Base-by-base conservation (phyloP, 2,113 vertebrate species). In the Peromyscus leucopus region DNA sequence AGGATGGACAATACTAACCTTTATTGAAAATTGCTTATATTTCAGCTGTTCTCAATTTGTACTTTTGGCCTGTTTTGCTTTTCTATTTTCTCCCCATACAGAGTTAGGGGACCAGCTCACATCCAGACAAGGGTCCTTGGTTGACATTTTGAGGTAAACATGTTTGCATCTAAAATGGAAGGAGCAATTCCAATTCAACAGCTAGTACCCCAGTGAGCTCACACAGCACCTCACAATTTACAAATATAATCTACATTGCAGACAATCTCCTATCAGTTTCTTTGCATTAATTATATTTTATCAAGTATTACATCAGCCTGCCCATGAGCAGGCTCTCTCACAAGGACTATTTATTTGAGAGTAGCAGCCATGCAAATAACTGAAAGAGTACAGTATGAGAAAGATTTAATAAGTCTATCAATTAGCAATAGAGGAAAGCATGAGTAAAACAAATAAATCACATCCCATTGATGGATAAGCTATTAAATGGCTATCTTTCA, bases 321-420 rank as follows among this genome's bases (percentile, higher is more conserved):
- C 6, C 42, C 22, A 36, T 0, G n/a, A 55, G 22, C 15, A 93
- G 15, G 12, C 31, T 36, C 10, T 42, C n/a, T 48, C 7, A 72
- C 2, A 80, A 46, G 33, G 46, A 71, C 69, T 12, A 79, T 74
- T 61, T 75, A 48, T 75, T 48, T 26, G 55, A 63, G 57, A 92
- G 16, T 63, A 42, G 11, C 55, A 94, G 31, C 31, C 24, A 36
- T 65, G 26, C 74, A 74, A 75, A 67, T 51, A 90, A 89, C 3
- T 86, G 28, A 80, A 55, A 84, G 57, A 19, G n/a, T 67, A 51
- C 11, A 90, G 33, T 59, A 82, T 79, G 26, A 69, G 83, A 98
- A 90, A 65, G 48, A 75, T 83, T 85, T 95, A 63, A 90, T 94
- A 90, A 90, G 71, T 90, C 92, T 85, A 89, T 91, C 90, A 96